A percentile compares a stretch with the other conserved stretches of the same genome.
These are phyloP conservation scores for Liparis tanakae DNA, from an alignment of 2,797 vertebrate species.

Conservation along the genomic window DNA sequence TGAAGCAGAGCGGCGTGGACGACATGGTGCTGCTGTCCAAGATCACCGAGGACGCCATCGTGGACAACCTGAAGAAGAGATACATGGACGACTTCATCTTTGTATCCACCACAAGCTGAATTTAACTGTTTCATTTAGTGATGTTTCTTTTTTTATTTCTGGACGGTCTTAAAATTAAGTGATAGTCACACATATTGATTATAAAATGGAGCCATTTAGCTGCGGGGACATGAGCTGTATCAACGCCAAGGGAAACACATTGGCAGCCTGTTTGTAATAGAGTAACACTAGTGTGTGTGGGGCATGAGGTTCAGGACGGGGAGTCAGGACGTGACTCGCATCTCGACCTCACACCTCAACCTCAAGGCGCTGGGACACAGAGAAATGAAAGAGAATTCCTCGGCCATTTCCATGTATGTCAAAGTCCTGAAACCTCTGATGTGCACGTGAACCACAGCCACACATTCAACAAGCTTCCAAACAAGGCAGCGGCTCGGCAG, in stretches of 20 bases:
- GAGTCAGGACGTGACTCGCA: background rate
- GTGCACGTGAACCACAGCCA: background rate
- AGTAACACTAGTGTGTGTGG: too few species aligned
- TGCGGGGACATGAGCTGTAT: background rate
- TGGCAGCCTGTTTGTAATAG: background rate
- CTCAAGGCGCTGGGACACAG: background rate
- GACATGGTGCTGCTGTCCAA: conserved; percentile 98
- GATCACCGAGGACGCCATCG: conserved; percentile 94
- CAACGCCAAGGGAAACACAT: too few species aligned
- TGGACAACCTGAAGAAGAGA: conserved; percentile 96
- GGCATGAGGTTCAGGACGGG: background rate
- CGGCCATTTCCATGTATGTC: background rate
- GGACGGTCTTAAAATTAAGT: background rate
- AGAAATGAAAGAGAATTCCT: background rate
- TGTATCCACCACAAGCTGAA: conserved; percentile 84
- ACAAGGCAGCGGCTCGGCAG: too few species aligned
- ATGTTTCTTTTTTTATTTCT: background rate
- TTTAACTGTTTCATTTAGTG: background rate
- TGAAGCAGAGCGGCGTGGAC: conserved; percentile 97
- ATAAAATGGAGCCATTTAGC: background rate
- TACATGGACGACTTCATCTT: conserved; percentile 98
- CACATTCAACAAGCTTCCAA: conserved; percentile 18
- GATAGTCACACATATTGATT: background rate
- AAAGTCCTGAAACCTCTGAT: background rate
- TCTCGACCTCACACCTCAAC: too few species aligned